Evolutionary conservation across 2,113 vertebrate species (phyloP).

Genomic region (Chiloscyllium plagiosum): DNA sequence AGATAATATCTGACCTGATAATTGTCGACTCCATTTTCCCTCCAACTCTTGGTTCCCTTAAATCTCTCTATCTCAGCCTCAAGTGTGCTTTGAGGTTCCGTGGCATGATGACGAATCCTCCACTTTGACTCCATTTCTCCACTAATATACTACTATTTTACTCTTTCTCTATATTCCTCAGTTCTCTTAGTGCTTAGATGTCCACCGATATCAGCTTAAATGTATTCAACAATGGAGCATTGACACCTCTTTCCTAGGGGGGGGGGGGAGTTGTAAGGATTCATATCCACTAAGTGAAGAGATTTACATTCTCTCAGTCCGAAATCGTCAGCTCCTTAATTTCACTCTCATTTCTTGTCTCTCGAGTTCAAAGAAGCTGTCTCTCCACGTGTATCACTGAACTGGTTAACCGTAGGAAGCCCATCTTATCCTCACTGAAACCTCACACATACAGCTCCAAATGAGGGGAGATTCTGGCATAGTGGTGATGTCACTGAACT

Average conservation of each 20-base stretch:
- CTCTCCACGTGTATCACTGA: background rate
- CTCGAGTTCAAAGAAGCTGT: background rate
- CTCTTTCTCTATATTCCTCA: background rate
- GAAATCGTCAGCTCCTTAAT: background rate
- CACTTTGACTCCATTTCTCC: no score
- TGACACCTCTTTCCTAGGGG: background rate
- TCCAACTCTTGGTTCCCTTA: no score
- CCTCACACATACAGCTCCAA: background rate
- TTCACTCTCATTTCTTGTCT: background rate
- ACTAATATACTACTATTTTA: background rate
- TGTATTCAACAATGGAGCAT: background rate
- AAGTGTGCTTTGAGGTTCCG: no score
- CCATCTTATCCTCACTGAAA: background rate
- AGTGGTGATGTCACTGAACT: no score
- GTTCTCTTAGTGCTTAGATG: background rate
- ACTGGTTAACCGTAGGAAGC: background rate
- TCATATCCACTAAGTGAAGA: background rate
- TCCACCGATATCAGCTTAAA: background rate
- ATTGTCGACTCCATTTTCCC: no score
- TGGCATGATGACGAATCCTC: background rate
- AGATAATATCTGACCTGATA: no score
- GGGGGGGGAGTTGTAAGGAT: background rate
- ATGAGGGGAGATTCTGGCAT: no score
- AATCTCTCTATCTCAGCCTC: no score
- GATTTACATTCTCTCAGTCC: background rate